Evolutionary conservation across 2,888 invertebrate species (phyloP).

Genomic region (Eilema griseolum): DNA sequence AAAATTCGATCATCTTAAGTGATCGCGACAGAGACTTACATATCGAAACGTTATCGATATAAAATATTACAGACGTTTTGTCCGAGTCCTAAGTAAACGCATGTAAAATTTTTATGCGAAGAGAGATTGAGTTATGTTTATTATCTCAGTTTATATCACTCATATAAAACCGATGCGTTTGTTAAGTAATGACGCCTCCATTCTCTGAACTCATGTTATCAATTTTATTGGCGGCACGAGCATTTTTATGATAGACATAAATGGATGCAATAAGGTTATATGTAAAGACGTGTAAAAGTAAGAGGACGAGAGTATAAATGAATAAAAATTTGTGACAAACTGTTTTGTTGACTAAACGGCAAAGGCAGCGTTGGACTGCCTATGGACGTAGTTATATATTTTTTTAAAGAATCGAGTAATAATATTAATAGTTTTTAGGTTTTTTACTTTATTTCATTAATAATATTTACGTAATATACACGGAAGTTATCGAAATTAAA

Average conservation of each 20-base stretch:
- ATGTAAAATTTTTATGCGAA: slow-evolving; percentile 36
- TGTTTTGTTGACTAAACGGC: background rate
- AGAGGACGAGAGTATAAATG: slow-evolving; percentile 10
- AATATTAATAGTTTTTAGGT: too few relatives aligned
- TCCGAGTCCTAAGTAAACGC: slow-evolving; percentile 24
- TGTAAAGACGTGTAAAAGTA: slow-evolving; percentile 19
- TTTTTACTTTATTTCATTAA: too few relatives aligned
- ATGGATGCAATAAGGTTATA: slow-evolving; percentile 22
- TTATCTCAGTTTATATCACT: slow-evolving; percentile 32
- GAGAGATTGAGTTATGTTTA: slow-evolving; percentile 47
- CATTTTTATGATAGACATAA: slow-evolving; percentile 44
- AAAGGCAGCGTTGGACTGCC: background rate
- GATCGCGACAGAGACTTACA: background rate
- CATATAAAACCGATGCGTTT: slow-evolving; percentile 31
- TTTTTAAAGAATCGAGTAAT: too few relatives aligned
- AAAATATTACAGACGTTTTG: slow-evolving; percentile 14
- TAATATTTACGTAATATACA: too few relatives aligned
- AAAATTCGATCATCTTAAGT: background rate
- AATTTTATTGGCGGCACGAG: slow-evolving; percentile 43
- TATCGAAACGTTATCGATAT: slow-evolving; percentile 11
- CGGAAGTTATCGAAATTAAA: too few relatives aligned
- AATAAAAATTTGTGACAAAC: background rate
- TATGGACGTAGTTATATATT: too few relatives aligned
- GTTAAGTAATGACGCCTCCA: slow-evolving; percentile 37
- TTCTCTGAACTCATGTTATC: slow-evolving; percentile 41